These are phyloP conservation scores for Lasioglossum villosulum DNA, from an alignment of 2,888 invertebrate genomes.

Conservation along the genomic window DNA sequence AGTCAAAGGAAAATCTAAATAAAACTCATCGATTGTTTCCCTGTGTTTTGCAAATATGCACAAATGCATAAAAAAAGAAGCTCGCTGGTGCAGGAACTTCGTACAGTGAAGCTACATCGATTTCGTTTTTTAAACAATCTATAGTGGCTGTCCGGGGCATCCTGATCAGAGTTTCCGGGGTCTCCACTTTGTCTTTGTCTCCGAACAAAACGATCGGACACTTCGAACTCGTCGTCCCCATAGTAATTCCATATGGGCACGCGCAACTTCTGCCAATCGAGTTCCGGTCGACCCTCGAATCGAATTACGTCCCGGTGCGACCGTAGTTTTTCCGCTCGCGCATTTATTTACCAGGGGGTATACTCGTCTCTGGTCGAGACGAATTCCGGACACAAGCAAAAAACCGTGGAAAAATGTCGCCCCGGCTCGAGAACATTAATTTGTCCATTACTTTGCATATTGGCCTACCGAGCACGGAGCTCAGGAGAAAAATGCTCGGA, in stretches of 20 bases:
- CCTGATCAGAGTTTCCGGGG: slow-evolving; percentile 21
- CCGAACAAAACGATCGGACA: slow-evolving; percentile 54
- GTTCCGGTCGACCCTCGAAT: slow-evolving; percentile 58
- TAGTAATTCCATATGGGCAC: slow-evolving; percentile 64
- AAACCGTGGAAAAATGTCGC: background rate
- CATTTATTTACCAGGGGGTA: slow-evolving; percentile 60
- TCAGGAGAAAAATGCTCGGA: background rate
- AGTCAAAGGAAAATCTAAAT: too few species aligned
- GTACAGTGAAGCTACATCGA: background rate
- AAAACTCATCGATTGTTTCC: background rate
- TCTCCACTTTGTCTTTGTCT: slow-evolving; percentile 43
- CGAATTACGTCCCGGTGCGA: slow-evolving; percentile 55
- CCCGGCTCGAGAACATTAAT: background rate
- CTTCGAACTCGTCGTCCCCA: slow-evolving; percentile 54
- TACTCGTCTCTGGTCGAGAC: background rate
- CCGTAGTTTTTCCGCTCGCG: slow-evolving; percentile 54
- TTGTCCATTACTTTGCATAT: slow-evolving; percentile 7
- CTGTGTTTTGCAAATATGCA: background rate
- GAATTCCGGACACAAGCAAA: background rate
- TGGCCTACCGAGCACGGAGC: background rate
- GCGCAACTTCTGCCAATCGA: slow-evolving; percentile 66
- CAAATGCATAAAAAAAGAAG: too few species aligned
- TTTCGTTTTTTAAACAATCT: slow-evolving; percentile 9
- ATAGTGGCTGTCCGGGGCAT: background rate
- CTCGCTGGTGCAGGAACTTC: too few species aligned